A percentile compares a stretch with the other conserved stretches of the same genome.
phyloP scores from a whole-genome alignment of 2,888 invertebrate genomes.

The Sarcophaga variegata region DNA sequence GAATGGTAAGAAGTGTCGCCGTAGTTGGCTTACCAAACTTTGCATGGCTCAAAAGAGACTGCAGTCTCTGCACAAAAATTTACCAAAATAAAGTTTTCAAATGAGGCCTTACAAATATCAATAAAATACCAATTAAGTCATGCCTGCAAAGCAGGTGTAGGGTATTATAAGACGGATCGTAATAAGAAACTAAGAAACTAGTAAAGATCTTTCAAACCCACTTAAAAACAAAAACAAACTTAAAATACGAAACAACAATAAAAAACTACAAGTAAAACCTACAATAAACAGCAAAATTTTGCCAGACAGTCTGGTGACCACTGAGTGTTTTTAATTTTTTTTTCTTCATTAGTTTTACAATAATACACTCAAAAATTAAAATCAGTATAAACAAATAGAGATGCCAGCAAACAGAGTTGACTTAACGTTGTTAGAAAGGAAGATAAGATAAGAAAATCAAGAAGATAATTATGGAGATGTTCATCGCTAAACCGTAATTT shows the following conservation, averaged over 20 bases:
- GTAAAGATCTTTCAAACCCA: slow-evolving; percentile 53
- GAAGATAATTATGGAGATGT: too few relatives aligned
- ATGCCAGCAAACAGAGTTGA: neutral
- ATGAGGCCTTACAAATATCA: too few relatives aligned
- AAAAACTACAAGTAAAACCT: neutral
- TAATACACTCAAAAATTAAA: slow-evolving; percentile 40
- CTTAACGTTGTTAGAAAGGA: too few relatives aligned
- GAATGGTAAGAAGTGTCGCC: too few relatives aligned
- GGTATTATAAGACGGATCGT: neutral
- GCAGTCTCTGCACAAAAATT: too few relatives aligned
- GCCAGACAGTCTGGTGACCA: slow-evolving; percentile 70
- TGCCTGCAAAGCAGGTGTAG: too few relatives aligned
- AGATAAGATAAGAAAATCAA: too few relatives aligned
- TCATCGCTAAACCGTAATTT: too few relatives aligned
- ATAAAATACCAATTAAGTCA: too few relatives aligned
- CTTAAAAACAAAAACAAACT: slow-evolving; percentile 35
- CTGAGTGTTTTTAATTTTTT: slow-evolving; percentile 23
- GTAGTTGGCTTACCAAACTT: too few relatives aligned
- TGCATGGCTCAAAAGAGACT: too few relatives aligned
- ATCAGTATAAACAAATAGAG: neutral
- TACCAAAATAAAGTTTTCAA: too few relatives aligned
- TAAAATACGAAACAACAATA: neutral
- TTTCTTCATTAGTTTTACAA: slow-evolving; percentile 6
- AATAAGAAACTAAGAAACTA: slow-evolving; percentile 54
- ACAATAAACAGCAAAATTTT: slow-evolving; percentile 31